A percentile compares a stretch with the other conserved stretches of the same genome.
Conservation (phyloP, 2,797 vertebrate genomes). For the Diplodus puntazzo region DNA sequence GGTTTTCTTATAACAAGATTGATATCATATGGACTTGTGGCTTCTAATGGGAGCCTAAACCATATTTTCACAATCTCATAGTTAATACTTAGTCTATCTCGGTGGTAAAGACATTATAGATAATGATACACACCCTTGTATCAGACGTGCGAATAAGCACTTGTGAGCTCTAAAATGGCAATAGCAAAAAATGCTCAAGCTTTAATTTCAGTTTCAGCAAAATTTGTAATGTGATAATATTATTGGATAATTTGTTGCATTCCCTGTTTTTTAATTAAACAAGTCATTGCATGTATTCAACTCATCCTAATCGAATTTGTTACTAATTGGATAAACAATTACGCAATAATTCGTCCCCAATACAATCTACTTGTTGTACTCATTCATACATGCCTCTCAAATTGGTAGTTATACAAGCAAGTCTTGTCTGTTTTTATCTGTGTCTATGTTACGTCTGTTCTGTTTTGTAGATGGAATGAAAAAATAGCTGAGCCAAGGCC, state of each 20-base stretch:
- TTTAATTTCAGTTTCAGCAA: too few species aligned
- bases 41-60: too few species aligned
- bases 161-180: not conserved
- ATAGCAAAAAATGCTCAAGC: not conserved
- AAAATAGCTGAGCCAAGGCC: constrained; percentile 15
- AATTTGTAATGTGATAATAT: not conserved
- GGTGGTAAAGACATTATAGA: too few species aligned
- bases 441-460: constrained; percentile 1
- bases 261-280: not conserved
- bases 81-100: too few species aligned
- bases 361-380: not conserved
- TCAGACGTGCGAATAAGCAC: too few species aligned
- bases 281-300: not conserved
- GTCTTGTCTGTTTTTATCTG: constrained; percentile 1
- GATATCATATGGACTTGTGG: too few species aligned
- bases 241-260: not conserved
- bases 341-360: not conserved
- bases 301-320: constrained; percentile 5
- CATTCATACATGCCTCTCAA: not conserved
- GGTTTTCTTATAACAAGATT: too few species aligned
- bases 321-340: not conserved
- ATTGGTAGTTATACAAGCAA: constrained; percentile 1
- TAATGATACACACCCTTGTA: too few species aligned
- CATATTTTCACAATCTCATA: too few species aligned
- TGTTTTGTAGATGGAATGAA: constrained; percentile 32